A percentile compares a stretch with the other conserved stretches of the same genome.
These are phyloP conservation scores for Oophaga pumilio DNA, from an alignment of 2,113 vertebrate species.

Conservation along the genomic window DNA sequence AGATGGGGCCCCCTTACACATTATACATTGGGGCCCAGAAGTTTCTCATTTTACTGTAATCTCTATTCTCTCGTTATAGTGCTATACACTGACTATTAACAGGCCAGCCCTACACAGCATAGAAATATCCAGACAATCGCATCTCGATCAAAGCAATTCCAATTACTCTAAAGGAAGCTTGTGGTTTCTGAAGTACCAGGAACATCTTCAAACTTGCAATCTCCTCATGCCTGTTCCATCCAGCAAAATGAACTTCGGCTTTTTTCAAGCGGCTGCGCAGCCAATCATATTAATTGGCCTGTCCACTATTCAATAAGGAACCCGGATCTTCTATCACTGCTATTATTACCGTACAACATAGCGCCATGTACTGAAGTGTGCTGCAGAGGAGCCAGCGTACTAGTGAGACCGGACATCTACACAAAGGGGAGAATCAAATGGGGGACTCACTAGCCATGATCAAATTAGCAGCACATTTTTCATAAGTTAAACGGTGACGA, in stretches of 20 bases:
- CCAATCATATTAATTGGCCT: constrained; percentile 11
- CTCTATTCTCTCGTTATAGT: neutral
- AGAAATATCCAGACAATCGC: neutral
- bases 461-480: neutral
- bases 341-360: neutral
- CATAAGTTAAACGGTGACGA: neutral
- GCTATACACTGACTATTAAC: neutral
- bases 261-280: neutral
- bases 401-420: neutral
- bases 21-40: neutral
- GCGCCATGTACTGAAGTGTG: neutral
- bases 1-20: neutral
- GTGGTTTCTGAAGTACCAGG: neutral
- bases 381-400: neutral
- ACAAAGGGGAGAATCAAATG: neutral
- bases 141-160: neutral
- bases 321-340: neutral
- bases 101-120: neutral
- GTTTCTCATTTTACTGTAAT: neutral
- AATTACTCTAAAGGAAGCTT: neutral
- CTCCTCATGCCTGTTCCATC: neutral
- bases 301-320: constrained; percentile 1
- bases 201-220: neutral
- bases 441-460: neutral
- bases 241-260: neutral